These are phyloP conservation scores for Centropyge bicolor DNA, from an alignment of 2,797 vertebrate genomes.

Conservation along the genomic window DNA sequence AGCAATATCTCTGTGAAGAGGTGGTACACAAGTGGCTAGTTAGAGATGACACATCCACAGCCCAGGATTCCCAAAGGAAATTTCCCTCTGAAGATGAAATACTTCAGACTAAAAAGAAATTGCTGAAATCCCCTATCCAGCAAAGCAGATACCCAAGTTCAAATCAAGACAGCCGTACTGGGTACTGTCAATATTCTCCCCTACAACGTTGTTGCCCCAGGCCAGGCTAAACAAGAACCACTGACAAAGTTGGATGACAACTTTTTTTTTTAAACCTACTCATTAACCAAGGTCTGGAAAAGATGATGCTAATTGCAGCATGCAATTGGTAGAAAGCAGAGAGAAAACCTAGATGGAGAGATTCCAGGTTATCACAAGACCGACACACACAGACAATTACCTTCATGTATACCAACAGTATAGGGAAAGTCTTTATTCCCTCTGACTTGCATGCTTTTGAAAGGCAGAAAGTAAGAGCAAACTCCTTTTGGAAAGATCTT, in stretches of 20 bases:
- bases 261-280: not conserved
- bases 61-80: not conserved
- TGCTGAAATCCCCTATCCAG: not conserved
- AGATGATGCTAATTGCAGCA: no score
- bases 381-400: not conserved
- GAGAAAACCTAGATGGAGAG: not conserved
- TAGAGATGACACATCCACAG: not conserved
- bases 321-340: not conserved
- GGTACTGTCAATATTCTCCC: not conserved
- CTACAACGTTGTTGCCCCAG: not conserved
- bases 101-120: not conserved
- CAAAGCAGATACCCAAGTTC: not conserved
- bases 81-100: not conserved
- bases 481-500: no score
- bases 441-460: no score
- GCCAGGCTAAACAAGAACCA: not conserved
- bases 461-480: no score
- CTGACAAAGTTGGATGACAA: no score
- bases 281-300: not conserved
- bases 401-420: not conserved
- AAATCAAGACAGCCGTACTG: not conserved
- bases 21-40: slow-evolving; percentile 1
- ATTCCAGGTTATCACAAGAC: no score
- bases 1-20: not conserved
- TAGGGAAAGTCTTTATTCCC: no score